Evolutionary conservation across 1,140 invertebrate species (phyloP), one percentile per base, ranked within the genome.

Genomic region (Anoplolepis gracilipes): DNA sequence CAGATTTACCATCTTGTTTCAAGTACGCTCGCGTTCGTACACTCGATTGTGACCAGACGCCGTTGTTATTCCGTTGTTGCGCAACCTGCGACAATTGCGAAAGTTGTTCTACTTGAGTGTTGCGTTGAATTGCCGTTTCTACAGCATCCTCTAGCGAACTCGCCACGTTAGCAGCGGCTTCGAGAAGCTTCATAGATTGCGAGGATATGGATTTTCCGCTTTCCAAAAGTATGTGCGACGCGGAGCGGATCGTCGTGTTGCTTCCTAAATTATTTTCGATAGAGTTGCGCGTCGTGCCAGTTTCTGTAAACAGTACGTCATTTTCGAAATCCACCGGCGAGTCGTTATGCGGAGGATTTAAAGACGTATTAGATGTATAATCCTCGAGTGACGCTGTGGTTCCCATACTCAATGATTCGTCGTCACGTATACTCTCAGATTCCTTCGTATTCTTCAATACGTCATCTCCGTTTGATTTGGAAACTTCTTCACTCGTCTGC

Each of bases 91-190:
- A 59, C 1, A 42, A 33, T 62, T 25, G 81, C 61, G 59, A 69
- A n/a, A 78, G 67, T 30, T 65, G 62, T 73, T 64, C 46, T 59
- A 39, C 30, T 57, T 79, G 46, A 28, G 6, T 79, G 46, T 64
- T 25, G 8, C 25, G 13, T 16, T 69, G 30, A 75, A 96, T 96
- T 0, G 96, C 96, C 19, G 96, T 96, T 87, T 96, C 96, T 11
- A 97, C 97, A 8, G 97, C 96, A 88, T 96, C 96, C 87, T 97
- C 97, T 16, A 97, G 89, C n/a, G 96, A 96, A 70, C 95, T 96
- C 2, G 96, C 96, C 1, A 97, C 96, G 90, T 96, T 96, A 0
- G 96, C 96, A 0, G 96, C 96, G 1, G 96, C 96, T 92, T 97
- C 96, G n/a, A 97, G 90, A 11, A 97, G 92, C 67, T 90, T 94